These are phyloP conservation scores for Diploscapter pachys DNA, from an alignment of 1,140 invertebrate species.

Conservation along the genomic window DNA sequence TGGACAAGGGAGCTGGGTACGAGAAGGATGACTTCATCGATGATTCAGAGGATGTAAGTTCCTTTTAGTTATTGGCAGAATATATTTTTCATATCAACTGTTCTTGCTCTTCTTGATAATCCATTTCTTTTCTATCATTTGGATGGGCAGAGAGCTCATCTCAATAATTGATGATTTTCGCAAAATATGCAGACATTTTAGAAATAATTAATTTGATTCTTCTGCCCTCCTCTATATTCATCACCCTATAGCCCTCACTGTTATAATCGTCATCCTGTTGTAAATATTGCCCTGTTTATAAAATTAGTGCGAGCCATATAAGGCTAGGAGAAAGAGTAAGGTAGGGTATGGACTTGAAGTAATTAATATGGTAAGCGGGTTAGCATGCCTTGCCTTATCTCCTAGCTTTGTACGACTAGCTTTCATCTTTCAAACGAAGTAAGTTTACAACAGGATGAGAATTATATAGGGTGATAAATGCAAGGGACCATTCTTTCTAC, in stretches of 20 bases:
- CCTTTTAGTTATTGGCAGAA: slow-evolving; percentile 1
- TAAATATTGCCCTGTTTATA: too few species aligned
- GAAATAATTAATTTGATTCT: neutral
- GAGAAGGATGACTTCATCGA: slow-evolving; percentile 50
- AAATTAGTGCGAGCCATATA: too few species aligned
- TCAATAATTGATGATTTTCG: neutral
- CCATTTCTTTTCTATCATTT: slow-evolving; percentile 20
- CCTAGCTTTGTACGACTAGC: too few species aligned
- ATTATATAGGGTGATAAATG: neutral
- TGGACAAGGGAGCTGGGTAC: slow-evolving; percentile 47
- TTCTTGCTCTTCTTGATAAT: too few species aligned
- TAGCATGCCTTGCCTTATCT: neutral
- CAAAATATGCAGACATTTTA: neutral
- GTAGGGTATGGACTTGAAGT: too few species aligned
- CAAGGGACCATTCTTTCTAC: neutral
- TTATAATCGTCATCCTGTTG: too few species aligned
- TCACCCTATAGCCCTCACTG: neutral
- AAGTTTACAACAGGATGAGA: neutral
- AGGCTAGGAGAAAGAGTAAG: too few species aligned
- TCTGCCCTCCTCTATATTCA: too few species aligned
- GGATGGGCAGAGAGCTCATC: neutral
- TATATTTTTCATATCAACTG: too few species aligned
- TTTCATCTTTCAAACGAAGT: neutral
- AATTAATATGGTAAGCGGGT: neutral
- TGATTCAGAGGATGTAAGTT: slow-evolving; percentile 43